phyloP scores from a whole-genome alignment of 2,113 vertebrate species.

The Archocentrus centrarchus region DNA sequence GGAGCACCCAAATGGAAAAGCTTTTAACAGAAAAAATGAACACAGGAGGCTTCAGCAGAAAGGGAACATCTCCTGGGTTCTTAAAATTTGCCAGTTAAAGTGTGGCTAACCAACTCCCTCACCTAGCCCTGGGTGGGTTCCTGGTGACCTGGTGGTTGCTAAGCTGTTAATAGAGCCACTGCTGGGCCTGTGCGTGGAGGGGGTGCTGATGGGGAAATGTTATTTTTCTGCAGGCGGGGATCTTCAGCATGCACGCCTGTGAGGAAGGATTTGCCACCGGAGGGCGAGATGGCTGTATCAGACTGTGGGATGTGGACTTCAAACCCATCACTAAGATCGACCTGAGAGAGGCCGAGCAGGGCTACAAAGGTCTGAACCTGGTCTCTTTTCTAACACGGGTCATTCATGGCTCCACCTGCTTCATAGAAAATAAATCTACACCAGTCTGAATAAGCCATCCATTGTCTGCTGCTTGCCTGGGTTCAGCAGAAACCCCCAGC shows the following conservation, averaged over 20 bases:
- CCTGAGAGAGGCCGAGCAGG: constrained; percentile 94
- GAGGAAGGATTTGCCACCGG: constrained; percentile 98
- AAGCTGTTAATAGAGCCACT: background rate
- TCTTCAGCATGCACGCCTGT: constrained; percentile 96
- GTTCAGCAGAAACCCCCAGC: background rate
- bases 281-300: constrained; percentile 94
- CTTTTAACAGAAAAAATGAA: background rate
- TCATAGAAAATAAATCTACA: background rate
- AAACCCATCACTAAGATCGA: constrained; percentile 99
- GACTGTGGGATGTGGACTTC: constrained; percentile 95
- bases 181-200: background rate
- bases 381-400: background rate
- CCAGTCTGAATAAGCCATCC: background rate
- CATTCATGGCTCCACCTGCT: background rate
- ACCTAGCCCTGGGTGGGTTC: background rate
- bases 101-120: background rate
- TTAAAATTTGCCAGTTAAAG: background rate
- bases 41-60: background rate
- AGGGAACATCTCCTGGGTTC: no score
- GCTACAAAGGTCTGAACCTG: constrained; percentile 87
- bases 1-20: background rate
- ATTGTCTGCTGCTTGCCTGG: background rate
- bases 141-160: background rate
- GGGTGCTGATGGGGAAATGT: background rate
- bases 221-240: constrained; percentile 86